Conservation (phyloP, 1,140 invertebrate genomes). For the Popillia japonica region DNA sequence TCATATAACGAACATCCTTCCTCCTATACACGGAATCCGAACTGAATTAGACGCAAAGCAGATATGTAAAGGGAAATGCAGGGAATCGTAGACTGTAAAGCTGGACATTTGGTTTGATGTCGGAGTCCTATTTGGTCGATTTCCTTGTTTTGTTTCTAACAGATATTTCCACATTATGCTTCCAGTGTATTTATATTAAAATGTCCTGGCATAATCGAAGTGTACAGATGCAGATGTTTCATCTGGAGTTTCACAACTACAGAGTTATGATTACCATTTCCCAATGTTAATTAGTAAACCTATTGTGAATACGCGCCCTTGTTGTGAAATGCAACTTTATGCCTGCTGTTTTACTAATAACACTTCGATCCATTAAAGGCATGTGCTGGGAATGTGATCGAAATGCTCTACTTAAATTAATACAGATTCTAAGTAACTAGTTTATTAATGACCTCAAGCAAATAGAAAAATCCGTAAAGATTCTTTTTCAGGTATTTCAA, state of each 20-base stretch:
- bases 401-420: no score
- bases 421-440: no score
- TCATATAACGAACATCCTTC: neutral
- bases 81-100: neutral
- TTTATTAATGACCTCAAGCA: no score
- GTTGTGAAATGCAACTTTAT: no score
- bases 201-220: neutral
- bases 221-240: neutral
- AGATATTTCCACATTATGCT: neutral
- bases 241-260: neutral
- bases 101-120: constrained; percentile 10
- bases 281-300: constrained; percentile 3
- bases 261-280: neutral
- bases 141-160: neutral
- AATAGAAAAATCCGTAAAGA: no score
- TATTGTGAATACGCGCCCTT: neutral
- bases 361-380: no score
- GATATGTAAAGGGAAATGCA: neutral
- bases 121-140: neutral
- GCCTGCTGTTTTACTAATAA: no score
- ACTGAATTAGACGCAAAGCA: neutral
- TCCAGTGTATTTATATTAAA: constrained; percentile 1
- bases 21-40: neutral
- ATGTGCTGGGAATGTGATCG: no score
- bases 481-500: no score